A percentile compares a stretch with the other conserved stretches of the same genome.
These are phyloP conservation scores for Montipora foliosa DNA, from an alignment of 64 coral and sea anemone species.

Conservation along the genomic window DNA sequence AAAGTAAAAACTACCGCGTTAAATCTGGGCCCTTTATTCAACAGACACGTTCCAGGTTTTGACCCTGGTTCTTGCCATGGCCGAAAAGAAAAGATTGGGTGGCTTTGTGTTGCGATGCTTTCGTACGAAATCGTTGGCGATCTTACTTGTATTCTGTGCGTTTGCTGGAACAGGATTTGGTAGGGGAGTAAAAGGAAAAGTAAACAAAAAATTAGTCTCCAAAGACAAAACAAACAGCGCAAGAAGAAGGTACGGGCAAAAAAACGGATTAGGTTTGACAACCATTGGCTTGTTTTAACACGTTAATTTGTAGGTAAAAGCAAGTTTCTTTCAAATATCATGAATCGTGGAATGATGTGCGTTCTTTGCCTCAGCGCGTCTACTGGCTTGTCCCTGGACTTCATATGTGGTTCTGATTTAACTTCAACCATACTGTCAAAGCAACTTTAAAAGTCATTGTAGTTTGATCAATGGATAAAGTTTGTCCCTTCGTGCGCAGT, in stretches of 20 bases:
- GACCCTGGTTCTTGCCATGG: neutral
- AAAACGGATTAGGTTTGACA: too few species aligned
- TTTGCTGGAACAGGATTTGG: slow-evolving; percentile 4
- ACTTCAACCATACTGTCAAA: too few species aligned
- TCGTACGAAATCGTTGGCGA: neutral
- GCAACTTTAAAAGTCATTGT: too few species aligned
- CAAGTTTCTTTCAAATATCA: too few species aligned
- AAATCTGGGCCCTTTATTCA: neutral
- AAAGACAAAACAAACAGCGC: neutral
- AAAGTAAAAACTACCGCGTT: neutral
- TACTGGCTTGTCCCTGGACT: too few species aligned
- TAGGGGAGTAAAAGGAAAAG: neutral
- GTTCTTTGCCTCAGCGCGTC: too few species aligned
- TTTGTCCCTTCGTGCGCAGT: too few species aligned
- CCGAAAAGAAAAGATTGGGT: neutral
- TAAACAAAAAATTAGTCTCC: neutral
- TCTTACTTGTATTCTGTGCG: slow-evolving; percentile 9
- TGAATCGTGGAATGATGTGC: too few species aligned
- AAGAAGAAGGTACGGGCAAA: slow-evolving; percentile 29
- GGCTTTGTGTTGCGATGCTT: neutral
- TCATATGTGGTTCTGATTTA: too few species aligned
- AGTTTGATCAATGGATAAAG: too few species aligned
- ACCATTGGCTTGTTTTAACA: too few species aligned
- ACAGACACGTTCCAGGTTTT: neutral
- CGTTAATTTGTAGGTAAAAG: too few species aligned